These are phyloP conservation scores for Anthrax anthrax DNA, from an alignment of 2,888 invertebrate genomes.

Conservation along the genomic window DNA sequence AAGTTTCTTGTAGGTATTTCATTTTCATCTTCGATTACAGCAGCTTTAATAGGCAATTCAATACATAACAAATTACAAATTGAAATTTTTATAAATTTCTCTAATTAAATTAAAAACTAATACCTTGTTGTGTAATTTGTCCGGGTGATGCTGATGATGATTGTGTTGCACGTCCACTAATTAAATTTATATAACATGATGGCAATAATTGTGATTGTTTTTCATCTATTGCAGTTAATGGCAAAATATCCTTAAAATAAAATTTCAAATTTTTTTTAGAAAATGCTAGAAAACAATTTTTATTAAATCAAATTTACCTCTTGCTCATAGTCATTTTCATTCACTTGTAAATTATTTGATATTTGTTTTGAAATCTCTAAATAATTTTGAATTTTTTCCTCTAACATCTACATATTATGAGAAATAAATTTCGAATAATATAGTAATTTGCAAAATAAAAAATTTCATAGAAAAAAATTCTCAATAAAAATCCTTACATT, in stretches of 20 bases:
- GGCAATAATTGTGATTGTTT: constrained; percentile 32
- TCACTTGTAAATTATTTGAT: no score
- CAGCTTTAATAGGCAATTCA: constrained; percentile 15
- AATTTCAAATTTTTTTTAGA: not conserved
- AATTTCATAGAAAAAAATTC: no score
- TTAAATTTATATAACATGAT: constrained; percentile 31
- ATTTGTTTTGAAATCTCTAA: constrained; percentile 8
- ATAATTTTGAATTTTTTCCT: no score
- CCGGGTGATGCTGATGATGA: constrained; percentile 32
- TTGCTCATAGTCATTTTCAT: constrained; percentile 10
- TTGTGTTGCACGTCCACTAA: constrained; percentile 29
- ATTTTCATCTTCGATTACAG: constrained; percentile 64
- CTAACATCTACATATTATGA: no score
- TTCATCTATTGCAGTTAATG: constrained; percentile 20
- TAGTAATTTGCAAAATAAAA: not conserved
- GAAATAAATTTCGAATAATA: no score
- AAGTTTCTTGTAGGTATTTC: constrained; percentile 68
- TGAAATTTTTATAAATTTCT: not conserved
- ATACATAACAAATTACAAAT: no score
- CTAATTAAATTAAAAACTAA: not conserved
- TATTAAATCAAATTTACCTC: constrained; percentile 13
- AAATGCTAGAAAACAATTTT: no score
- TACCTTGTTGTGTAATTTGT: constrained; percentile 30
- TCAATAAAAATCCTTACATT: no score
- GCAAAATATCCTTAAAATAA: no score